Percentiles rank a stretch among this genome's conserved stretches.
Conservation (phyloP, 2,888 invertebrate species). For the Brachyopa scutellaris region DNA sequence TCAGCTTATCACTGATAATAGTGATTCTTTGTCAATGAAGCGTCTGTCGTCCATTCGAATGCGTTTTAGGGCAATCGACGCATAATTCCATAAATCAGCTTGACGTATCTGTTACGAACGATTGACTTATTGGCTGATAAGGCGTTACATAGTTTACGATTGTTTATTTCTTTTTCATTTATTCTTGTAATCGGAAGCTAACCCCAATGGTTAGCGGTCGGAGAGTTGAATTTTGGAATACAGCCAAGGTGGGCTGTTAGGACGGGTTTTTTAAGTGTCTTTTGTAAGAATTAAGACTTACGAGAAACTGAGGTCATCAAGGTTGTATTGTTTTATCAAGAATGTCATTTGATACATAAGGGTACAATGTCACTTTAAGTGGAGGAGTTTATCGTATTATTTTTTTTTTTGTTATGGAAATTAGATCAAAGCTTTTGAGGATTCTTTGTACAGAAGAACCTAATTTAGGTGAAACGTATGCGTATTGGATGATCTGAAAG, state of each 20-base stretch:
- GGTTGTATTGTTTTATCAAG: neutral
- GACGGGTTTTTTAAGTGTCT: neutral
- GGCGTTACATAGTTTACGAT: constrained; percentile 5
- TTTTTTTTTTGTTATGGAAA: too few species aligned
- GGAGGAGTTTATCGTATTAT: too few species aligned
- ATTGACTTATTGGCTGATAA: constrained; percentile 61
- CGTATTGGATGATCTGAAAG: too few species aligned
- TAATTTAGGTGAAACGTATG: too few species aligned
- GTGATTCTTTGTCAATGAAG: constrained; percentile 55
- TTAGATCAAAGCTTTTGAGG: too few species aligned
- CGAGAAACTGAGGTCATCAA: neutral
- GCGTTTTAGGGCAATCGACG: constrained; percentile 43
- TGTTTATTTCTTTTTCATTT: too few species aligned
- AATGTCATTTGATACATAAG: too few species aligned
- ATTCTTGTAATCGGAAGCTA: too few species aligned
- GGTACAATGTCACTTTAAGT: too few species aligned
- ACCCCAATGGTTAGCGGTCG: too few species aligned
- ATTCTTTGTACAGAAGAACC: too few species aligned
- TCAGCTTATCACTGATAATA: constrained; percentile 59
- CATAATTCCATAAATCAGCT: constrained; percentile 53
- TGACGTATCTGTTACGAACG: constrained; percentile 48
- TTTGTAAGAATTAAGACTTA: constrained; percentile 2
- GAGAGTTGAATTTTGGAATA: neutral
- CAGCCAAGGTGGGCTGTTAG: neutral
- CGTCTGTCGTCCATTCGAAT: constrained; percentile 30